Percentiles rank a stretch among this genome's conserved stretches.
Conservation (phyloP, 2,888 invertebrate species). For the Hoplodrina ambigua region DNA sequence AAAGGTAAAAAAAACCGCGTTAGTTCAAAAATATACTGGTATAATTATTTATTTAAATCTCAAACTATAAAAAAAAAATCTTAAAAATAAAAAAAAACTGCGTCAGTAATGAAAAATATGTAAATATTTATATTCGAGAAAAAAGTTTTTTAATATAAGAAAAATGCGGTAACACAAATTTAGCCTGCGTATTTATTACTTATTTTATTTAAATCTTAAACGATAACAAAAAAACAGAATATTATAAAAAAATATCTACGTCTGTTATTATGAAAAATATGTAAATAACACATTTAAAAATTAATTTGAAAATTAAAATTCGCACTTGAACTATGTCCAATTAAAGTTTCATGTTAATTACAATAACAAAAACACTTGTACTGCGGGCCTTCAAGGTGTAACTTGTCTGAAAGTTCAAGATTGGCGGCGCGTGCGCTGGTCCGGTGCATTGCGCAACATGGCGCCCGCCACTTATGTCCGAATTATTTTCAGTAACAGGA, state of each 20-base stretch:
- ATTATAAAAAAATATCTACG: not conserved
- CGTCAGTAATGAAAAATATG: no score
- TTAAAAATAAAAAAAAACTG: no score
- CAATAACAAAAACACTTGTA: constrained; percentile 33
- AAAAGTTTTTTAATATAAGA: no score
- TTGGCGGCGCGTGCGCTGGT: constrained; percentile 40
- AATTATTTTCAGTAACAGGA: constrained; percentile 45
- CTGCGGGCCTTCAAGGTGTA: constrained; percentile 38
- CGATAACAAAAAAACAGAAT: no score
- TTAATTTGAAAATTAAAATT: not conserved
- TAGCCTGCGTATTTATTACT: no score
- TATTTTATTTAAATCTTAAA: not conserved
- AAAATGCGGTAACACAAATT: no score
- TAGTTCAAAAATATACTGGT: no score
- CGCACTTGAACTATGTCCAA: not conserved
- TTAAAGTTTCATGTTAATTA: constrained; percentile 13
- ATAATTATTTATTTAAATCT: no score
- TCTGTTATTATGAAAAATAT: not conserved
- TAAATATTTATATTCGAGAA: no score
- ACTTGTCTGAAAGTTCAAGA: constrained; percentile 56
- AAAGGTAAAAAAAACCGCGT: no score
- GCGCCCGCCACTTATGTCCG: constrained; percentile 25
- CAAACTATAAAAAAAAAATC: no score
- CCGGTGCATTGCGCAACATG: constrained; percentile 35
- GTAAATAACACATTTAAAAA: not conserved